phyloP scores from a whole-genome alignment of 2,113 vertebrate genomes.

The Plestiodon gilberti region DNA sequence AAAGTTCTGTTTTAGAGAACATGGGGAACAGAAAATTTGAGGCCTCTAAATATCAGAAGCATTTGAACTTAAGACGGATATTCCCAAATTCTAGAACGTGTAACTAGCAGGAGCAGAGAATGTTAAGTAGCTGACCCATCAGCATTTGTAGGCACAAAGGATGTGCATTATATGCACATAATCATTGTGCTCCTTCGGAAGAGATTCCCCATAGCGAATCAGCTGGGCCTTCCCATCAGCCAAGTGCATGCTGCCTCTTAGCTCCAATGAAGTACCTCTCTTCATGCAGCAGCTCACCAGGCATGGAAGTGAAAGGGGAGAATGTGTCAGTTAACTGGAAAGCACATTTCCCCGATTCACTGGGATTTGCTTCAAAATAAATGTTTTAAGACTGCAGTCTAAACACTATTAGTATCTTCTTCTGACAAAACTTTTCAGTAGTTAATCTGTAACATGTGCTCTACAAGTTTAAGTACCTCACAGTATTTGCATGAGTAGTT shows the following conservation, averaged over 20 bases:
- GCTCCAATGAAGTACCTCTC: background rate
- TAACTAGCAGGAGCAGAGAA: background rate
- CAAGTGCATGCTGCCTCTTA: background rate
- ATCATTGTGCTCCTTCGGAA: background rate
- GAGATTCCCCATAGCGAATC: background rate
- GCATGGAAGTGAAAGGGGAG: too few relatives aligned
- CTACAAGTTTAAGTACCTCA: background rate
- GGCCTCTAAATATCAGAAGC: background rate
- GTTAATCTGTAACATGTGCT: background rate
- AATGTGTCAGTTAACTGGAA: background rate
- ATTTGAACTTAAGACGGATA: background rate
- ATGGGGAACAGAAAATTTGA: background rate
- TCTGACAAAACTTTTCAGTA: background rate
- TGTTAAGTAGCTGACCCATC: background rate
- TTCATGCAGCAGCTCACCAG: too few relatives aligned
- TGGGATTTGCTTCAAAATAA: background rate
- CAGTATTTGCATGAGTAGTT: too few relatives aligned
- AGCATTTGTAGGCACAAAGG: constrained; percentile 5
- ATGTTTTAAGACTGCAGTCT: background rate
- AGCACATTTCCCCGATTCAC: background rate
- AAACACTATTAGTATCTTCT: background rate
- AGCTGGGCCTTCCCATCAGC: background rate
- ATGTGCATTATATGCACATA: background rate
- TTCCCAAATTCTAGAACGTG: background rate
- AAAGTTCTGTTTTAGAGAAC: background rate